Evolutionary conservation across 2,113 vertebrate species (phyloP), one percentile per base, ranked within the genome.

Genomic region (Saguinus midas): DNA sequence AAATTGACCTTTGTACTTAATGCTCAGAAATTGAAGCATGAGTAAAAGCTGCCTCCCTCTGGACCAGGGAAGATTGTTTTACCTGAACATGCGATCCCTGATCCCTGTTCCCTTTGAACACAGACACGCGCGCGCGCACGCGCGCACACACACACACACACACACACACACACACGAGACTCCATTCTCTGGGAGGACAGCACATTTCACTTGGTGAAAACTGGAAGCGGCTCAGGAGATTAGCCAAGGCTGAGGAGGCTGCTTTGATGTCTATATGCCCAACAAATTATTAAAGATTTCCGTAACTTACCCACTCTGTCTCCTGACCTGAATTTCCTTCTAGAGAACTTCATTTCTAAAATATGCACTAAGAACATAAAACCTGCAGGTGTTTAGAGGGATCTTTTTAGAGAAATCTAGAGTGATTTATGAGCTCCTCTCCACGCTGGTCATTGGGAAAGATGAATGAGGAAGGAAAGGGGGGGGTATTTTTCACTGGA

Each of bases 221-320:
- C 93, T 91, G 96, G 83, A 83, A 98, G 97, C 97, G 81, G 96
- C 97, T 93, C 96, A 73, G 98, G 97, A 98, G 98, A 98, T 98
- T 98, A 98, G 98, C 97, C 96, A 95, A 96, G 96, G 93, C 97
- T 96, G 97, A 98, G 72, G 97, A 97, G 96, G 97, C 97, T 95
- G 93, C 98, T 98, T 98, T 98, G 98, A 98, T 98, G 98, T 98
- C 98, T 98, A 87, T 97, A 89, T 72, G 96, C 98, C 97, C 97
- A 97, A 98, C 97, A 98, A 98, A 98, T 99, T 97, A 98, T 97
- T 98, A 96, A 91, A 98, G 98, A 98, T 98, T 98, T 98, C 98
- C 97, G 97, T 98, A 98, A 98, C 97, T 98, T 98, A 98, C 95
- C 96, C 97, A 97, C 91, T 94, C 96, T 97, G 96, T 97, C 97